Percentiles rank a stretch among this genome's conserved stretches.
Conservation (phyloP, 2,888 invertebrate species). For the Mayetiola destructor region DNA sequence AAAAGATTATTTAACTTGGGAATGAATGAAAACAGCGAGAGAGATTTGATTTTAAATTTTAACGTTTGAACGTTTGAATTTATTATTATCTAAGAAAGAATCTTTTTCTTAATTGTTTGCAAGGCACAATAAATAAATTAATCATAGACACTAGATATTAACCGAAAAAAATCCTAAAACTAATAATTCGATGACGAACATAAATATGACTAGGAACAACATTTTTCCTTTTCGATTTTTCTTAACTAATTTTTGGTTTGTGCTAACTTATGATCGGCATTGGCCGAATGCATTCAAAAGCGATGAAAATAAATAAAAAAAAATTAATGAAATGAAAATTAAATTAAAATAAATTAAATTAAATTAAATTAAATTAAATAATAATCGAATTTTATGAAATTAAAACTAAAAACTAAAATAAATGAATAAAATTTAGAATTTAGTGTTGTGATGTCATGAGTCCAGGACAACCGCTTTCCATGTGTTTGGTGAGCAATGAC, state of each 20-base stretch:
- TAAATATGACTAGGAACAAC: constrained; percentile 11
- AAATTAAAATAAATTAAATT: constrained; percentile 4
- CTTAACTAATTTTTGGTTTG: constrained; percentile 9
- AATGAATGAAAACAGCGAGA: too few relatives aligned
- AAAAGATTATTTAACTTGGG: too few relatives aligned
- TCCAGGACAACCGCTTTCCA: constrained; percentile 64
- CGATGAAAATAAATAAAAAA: too few relatives aligned
- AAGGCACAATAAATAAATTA: constrained; percentile 10
- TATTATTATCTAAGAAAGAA: too few relatives aligned
- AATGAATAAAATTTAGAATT: neutral
- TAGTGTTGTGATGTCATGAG: neutral
- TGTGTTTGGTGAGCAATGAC: constrained; percentile 87
- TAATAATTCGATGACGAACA: neutral
- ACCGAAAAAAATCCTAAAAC: neutral
- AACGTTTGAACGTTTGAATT: too few relatives aligned
- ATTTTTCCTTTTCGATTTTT: too few relatives aligned
- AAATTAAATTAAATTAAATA: neutral
- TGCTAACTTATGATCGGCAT: constrained; percentile 6
- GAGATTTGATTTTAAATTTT: too few relatives aligned
- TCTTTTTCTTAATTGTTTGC: too few relatives aligned
- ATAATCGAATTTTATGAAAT: neutral
- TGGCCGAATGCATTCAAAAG: too few relatives aligned
- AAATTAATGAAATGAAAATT: too few relatives aligned
- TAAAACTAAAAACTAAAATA: neutral
- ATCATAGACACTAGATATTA: neutral